These are phyloP conservation scores for Hipparchia sbordonii DNA, from an alignment of 2,888 invertebrate species.

Conservation along the genomic window DNA sequence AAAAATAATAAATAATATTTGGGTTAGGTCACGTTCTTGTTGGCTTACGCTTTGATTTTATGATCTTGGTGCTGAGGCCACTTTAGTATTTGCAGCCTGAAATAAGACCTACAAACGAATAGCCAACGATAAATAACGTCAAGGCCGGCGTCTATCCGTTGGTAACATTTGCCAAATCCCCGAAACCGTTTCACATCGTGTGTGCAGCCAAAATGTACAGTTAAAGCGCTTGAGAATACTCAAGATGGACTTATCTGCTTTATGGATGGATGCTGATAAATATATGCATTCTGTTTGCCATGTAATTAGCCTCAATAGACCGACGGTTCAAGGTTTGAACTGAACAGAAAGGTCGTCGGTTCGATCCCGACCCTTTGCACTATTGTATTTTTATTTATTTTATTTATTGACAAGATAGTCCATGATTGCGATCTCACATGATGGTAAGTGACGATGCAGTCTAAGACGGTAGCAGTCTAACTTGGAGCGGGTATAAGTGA, in stretches of 20 bases:
- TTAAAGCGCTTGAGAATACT: background rate
- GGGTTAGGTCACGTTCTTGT: background rate
- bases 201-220: slow-evolving; percentile 11
- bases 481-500: too few relatives aligned
- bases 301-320: background rate
- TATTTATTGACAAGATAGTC: too few relatives aligned
- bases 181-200: background rate
- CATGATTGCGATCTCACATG: too few relatives aligned
- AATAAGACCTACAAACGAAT: slow-evolving; percentile 1
- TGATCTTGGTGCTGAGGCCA: background rate
- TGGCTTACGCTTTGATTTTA: background rate
- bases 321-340: background rate
- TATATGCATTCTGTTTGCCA: background rate
- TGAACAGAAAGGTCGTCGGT: too few relatives aligned
- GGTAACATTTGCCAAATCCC: slow-evolving; percentile 6
- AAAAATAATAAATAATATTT: too few relatives aligned
- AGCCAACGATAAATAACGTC: background rate
- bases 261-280: background rate
- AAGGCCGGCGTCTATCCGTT: slow-evolving; percentile 10
- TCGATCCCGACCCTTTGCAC: too few relatives aligned
- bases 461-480: too few relatives aligned
- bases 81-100: background rate
- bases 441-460: too few relatives aligned
- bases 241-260: slow-evolving; percentile 1
- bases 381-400: too few relatives aligned